Percentiles rank a stretch among this genome's conserved stretches.
Evolutionary conservation across 1,140 invertebrate species (phyloP).

Genomic region (Cyclina sinensis): DNA sequence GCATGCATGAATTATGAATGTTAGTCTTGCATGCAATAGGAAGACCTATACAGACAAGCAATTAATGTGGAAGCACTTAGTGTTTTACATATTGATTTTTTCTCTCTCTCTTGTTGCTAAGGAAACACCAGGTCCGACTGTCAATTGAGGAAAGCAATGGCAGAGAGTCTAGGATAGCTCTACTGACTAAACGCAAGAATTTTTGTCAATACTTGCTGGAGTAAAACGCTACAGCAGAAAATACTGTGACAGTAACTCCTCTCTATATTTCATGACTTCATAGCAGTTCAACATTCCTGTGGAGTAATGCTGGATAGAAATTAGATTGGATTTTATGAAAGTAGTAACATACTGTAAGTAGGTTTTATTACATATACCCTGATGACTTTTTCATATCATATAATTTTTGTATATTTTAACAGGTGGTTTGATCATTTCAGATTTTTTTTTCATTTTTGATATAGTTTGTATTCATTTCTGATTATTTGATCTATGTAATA

Average conservation of each 20-base stretch:
- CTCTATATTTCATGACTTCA: constrained; percentile 17
- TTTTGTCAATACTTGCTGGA: constrained; percentile 8
- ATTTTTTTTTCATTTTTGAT: no score
- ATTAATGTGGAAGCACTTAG: constrained; percentile 31
- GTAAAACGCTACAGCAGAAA: neutral
- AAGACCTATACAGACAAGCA: constrained; percentile 29
- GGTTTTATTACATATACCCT: no score
- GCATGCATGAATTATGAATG: constrained; percentile 34
- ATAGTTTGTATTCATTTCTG: no score
- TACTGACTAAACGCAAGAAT: neutral
- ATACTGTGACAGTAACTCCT: constrained; percentile 33
- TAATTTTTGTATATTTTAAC: neutral
- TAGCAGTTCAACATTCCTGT: constrained; percentile 16
- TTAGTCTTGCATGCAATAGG: constrained; percentile 7
- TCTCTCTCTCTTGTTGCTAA: constrained; percentile 28
- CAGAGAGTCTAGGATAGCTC: constrained; percentile 17
- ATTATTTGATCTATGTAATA: no score
- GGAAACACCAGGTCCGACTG: constrained; percentile 20
- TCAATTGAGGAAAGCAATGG: constrained; percentile 3
- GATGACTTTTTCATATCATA: no score
- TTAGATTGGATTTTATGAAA: constrained; percentile 24
- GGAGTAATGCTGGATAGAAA: constrained; percentile 13
- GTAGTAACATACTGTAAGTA: neutral
- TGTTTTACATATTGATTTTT: constrained; percentile 44
- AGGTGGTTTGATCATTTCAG: no score